Percentiles rank a stretch among this genome's conserved stretches.
These are phyloP conservation scores for Athene cunicularia DNA, from an alignment of 2,113 vertebrate genomes.

Conservation along the genomic window DNA sequence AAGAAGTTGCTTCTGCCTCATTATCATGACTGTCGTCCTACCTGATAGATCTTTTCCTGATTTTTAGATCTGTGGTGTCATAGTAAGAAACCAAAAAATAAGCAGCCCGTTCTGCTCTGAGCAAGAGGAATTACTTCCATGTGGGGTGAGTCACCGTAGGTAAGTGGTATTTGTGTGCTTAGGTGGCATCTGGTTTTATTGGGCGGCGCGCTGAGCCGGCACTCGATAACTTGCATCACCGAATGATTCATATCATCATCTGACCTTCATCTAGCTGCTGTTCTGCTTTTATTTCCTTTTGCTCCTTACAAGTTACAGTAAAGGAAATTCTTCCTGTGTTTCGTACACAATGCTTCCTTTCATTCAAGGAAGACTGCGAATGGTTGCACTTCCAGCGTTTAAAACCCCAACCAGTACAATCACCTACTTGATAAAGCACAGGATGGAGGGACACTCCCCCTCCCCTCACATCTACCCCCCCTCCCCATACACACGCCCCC, in stretches of 20 bases:
- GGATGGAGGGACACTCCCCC: background rate
- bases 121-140: background rate
- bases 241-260: conserved; percentile 37
- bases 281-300: conserved; percentile 12
- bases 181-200: background rate
- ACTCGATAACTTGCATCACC: background rate
- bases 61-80: background rate
- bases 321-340: background rate
- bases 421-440: background rate
- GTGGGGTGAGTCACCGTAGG: background rate
- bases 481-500: accelerated
- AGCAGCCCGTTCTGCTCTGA: background rate
- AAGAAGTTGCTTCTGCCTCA: background rate
- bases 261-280: conserved; percentile 15
- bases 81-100: background rate
- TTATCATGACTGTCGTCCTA: background rate
- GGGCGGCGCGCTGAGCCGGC: background rate
- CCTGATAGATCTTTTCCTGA: background rate
- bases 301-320: background rate
- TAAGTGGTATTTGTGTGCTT: background rate
- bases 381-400: background rate
- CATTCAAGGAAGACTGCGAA: background rate
- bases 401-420: background rate
- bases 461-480: background rate
- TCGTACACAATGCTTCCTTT: background rate